Conservation (phyloP, 2,888 invertebrate genomes). For the Hirtodrosophila alboralis region DNA sequence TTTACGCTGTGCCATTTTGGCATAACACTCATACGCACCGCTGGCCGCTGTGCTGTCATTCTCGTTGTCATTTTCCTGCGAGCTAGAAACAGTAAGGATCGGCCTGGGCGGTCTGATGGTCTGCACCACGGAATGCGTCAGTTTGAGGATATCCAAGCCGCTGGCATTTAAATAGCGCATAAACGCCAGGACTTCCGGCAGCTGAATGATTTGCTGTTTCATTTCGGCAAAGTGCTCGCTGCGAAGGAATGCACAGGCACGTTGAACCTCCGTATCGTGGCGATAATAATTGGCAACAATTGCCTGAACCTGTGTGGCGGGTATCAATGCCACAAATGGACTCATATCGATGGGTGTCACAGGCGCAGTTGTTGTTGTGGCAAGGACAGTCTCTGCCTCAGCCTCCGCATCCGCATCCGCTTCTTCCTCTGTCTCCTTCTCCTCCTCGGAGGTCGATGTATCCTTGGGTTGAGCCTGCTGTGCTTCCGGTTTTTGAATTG, state of each 20-base stretch:
- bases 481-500: constrained; percentile 7
- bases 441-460: constrained; percentile 13
- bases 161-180: constrained; percentile 79
- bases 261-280: constrained; percentile 81
- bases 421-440: constrained; percentile 10
- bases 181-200: constrained; percentile 80
- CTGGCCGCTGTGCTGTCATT: constrained; percentile 9
- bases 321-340: constrained; percentile 81
- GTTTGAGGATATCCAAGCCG: constrained; percentile 80
- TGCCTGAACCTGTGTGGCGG: constrained; percentile 74
- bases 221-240: constrained; percentile 73
- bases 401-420: no score
- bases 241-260: constrained; percentile 76
- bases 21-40: constrained; percentile 56
- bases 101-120: constrained; percentile 29
- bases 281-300: constrained; percentile 79
- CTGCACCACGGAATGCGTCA: constrained; percentile 66
- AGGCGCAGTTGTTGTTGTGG: constrained; percentile 13
- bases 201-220: constrained; percentile 69
- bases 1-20: background rate
- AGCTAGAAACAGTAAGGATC: background rate
- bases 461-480: constrained; percentile 9
- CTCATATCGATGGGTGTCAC: constrained; percentile 78
- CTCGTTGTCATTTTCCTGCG: constrained; percentile 3
- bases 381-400: no score